These are phyloP conservation scores for Axea sp. DNA, from an alignment of 2,888 invertebrate genomes.

Conservation along the genomic window DNA sequence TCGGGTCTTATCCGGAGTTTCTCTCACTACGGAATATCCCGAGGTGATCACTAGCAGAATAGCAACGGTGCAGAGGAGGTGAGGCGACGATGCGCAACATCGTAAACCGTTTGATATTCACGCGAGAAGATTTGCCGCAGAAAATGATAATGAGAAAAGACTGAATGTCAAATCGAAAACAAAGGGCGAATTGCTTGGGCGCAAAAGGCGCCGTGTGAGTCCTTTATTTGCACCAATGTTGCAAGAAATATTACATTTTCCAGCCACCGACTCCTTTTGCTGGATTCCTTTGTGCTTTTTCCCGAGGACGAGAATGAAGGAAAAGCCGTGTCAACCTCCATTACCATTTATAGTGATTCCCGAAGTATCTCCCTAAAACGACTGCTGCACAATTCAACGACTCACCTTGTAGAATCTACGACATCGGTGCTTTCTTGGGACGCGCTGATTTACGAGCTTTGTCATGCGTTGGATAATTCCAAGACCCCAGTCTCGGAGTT, in stretches of 20 bases:
- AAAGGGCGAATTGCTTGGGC: slow-evolving; percentile 34
- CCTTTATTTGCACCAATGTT: slow-evolving; percentile 72
- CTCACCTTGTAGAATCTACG: slow-evolving; percentile 64
- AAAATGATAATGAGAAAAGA: slow-evolving; percentile 52
- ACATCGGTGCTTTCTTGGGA: slow-evolving; percentile 58
- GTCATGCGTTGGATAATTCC: slow-evolving; percentile 64
- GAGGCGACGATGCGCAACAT: slow-evolving; percentile 14
- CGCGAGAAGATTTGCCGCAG: slow-evolving; percentile 25
- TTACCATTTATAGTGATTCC: slow-evolving; percentile 79
- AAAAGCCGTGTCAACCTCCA: slow-evolving; percentile 70
- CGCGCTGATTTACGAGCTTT: slow-evolving; percentile 70
- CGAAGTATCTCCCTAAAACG: slow-evolving; percentile 70
- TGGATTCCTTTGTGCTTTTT: slow-evolving; percentile 58
- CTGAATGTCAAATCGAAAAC: slow-evolving; percentile 52
- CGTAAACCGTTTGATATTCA: slow-evolving; percentile 35
- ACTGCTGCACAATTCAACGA: slow-evolving; percentile 57
- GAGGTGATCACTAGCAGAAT: slow-evolving; percentile 11
- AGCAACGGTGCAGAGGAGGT: neutral
- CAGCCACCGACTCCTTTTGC: slow-evolving; percentile 64
- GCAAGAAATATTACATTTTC: slow-evolving; percentile 76
- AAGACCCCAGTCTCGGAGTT: slow-evolving; percentile 14
- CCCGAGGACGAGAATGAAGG: slow-evolving; percentile 31
- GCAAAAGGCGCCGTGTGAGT: slow-evolving; percentile 16
- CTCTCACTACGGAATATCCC: slow-evolving; percentile 31
- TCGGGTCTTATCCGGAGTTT: slow-evolving; percentile 19